Evolutionary conservation across 2,113 vertebrate species (phyloP), one percentile per base, ranked within the genome.

Genomic region (Pelmatolapia mariae): DNA sequence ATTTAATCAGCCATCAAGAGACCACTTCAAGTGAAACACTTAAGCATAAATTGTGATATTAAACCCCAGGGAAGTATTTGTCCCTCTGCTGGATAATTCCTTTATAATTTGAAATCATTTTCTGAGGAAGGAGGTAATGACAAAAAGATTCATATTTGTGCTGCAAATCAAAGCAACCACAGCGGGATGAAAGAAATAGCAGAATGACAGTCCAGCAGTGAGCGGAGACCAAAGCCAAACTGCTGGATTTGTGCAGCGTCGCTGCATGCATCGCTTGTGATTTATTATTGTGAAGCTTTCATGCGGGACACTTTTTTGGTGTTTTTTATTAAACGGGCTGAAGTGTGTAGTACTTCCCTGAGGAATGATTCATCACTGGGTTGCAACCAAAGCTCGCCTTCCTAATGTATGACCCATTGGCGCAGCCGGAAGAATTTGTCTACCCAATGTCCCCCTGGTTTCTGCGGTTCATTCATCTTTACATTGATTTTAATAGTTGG

Each of bases 291-390:
- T 47, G 71, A 89, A 33, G 88, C 88, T 86, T 73, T 86, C 84
- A 89, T 84, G 92, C 84, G 63, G 78, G 84, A 93, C 86, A 86
- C 86, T 86, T 91, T 94, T 93, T 86, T 76, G 86, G 81, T 90
- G 88, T 83, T 91, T 94, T 91, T 91, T 93, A 95, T 95, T 94
- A 95, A 95, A 94, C 83, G 84, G 89, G 89, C 88, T 91, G 88
- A 92, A 94, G 87, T 90, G 89, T 91, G 92, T 83, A 90, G 93
- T 84, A 91, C 82, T 76, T 92, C 87, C 84, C 86, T 38, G 87
- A 89, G 87, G 89, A 91, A 92, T 92, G 93, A 96, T 95, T 94
- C 91, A 95, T 95, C 85, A 80, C 90, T 22, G 68, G 84, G 86
- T 91, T 45, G 54, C 73, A 80, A 88, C 87, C 91, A 86, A 82